A percentile compares a stretch with the other conserved stretches of the same genome.
Conservation (phyloP, 2,797 vertebrate species). For the Hafferia zeledoni region DNA sequence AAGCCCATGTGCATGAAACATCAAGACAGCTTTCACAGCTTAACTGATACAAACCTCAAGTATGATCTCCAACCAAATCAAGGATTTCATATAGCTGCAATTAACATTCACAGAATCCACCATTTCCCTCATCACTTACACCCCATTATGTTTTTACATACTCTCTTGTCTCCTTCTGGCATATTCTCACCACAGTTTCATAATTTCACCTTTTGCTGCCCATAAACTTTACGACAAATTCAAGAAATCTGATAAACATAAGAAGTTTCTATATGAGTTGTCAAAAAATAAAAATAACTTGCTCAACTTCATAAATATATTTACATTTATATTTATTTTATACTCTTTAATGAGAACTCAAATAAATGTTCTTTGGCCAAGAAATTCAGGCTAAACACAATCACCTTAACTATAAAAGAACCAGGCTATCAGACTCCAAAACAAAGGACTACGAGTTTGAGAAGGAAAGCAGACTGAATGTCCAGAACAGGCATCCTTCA, state of each 20-base stretch:
- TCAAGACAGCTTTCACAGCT: not conserved
- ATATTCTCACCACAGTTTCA: not conserved
- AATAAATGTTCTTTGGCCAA: not conserved
- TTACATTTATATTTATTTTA: not conserved
- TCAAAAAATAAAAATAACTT: not conserved
- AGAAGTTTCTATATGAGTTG: not conserved
- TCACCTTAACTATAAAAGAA: not conserved
- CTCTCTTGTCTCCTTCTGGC: not conserved
- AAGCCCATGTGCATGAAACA: not conserved
- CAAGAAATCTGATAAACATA: not conserved
- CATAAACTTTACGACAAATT: not conserved
- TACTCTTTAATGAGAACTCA: not conserved
- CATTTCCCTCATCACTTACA: not conserved
- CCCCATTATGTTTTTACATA: not conserved
- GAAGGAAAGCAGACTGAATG: not conserved
- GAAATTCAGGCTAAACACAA: not conserved
- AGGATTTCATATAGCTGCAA: not conserved
- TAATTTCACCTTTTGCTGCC: not conserved
- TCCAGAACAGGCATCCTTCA: not conserved
- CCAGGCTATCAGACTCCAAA: not conserved
- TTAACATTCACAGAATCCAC: not conserved
- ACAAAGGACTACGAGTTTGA: fast-evolving
- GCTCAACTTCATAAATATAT: not conserved
- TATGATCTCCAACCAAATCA: not conserved
- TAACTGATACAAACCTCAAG: not conserved